These are phyloP conservation scores for Dynastes maya DNA, from an alignment of 2,888 invertebrate genomes.

Conservation along the genomic window DNA sequence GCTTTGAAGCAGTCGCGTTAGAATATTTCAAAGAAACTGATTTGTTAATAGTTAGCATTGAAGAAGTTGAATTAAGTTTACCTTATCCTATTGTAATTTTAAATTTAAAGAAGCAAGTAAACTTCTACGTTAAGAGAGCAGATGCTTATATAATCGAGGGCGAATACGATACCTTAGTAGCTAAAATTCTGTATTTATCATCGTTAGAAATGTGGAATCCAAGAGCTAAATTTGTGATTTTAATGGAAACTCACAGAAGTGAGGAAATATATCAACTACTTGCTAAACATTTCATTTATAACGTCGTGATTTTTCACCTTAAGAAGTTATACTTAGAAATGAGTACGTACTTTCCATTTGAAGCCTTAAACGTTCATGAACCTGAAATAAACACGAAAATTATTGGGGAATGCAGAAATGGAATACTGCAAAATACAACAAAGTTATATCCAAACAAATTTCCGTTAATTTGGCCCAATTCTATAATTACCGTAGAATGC, in stretches of 20 bases:
- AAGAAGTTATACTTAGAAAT: not conserved
- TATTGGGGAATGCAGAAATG: conserved; percentile 13
- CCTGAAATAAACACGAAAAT: not conserved
- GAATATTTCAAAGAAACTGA: not conserved
- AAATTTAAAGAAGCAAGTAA: not conserved
- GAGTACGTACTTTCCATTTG: conserved; percentile 9
- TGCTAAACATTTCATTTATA: conserved; percentile 39
- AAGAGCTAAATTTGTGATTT: conserved; percentile 57
- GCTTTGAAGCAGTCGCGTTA: not conserved
- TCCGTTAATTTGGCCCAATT: conserved; percentile 48
- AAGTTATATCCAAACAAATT: conserved; percentile 30
- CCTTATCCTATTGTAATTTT: not conserved
- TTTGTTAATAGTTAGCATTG: conserved; percentile 6
- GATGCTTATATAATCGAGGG: conserved; percentile 34
- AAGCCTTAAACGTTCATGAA: not conserved
- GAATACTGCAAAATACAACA: not conserved
- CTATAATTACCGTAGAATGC: conserved; percentile 41
- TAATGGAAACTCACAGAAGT: conserved; percentile 2
- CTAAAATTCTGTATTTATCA: conserved; percentile 4
- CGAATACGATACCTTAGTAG: not conserved
- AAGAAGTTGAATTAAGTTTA: conserved; percentile 3
- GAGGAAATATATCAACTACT: conserved; percentile 24
- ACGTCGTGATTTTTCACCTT: conserved; percentile 3
- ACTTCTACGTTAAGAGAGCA: conserved; percentile 7
- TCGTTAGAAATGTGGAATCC: conserved; percentile 54